Conservation (phyloP, 1,140 invertebrate genomes). For the Apocrypta bakeri region DNA sequence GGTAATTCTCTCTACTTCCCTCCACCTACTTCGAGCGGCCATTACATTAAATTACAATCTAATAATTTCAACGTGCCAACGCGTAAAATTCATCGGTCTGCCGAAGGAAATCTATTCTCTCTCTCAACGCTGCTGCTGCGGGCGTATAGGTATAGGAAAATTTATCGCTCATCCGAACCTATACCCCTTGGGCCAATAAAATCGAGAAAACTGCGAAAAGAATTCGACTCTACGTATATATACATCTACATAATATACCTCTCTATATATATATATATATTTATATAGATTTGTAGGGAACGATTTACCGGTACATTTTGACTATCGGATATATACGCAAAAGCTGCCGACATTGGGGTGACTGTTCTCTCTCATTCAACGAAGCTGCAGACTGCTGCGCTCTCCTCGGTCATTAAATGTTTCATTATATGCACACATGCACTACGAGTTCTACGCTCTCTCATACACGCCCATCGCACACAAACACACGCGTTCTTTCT, state of each 20-base stretch:
- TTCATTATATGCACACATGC: conserved; percentile 33
- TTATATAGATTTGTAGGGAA: not conserved
- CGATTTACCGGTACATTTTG: not conserved
- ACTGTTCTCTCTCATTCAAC: not conserved
- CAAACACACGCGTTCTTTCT: not conserved
- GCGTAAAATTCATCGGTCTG: conserved; percentile 40
- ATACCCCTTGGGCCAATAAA: conserved; percentile 39
- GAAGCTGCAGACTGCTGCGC: not conserved
- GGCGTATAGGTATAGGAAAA: conserved; percentile 10
- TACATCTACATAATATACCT: not conserved
- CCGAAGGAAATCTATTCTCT: conserved; percentile 43
- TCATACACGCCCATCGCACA: not conserved
- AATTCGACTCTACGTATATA: not conserved
- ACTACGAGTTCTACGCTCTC: not conserved
- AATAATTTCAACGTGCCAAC: conserved; percentile 50
- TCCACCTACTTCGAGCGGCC: not conserved
- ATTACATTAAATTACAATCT: conserved; percentile 51
- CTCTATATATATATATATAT: not conserved
- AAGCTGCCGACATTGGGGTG: not conserved
- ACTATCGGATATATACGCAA: not conserved
- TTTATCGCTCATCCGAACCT: conserved; percentile 20
- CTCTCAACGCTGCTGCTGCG: not conserved
- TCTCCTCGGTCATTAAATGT: conserved; percentile 24
- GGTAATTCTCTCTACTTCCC: conserved; percentile 12
- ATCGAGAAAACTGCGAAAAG: not conserved